Conservation (phyloP, 2,797 vertebrate species). For the Merluccius polli region DNA sequence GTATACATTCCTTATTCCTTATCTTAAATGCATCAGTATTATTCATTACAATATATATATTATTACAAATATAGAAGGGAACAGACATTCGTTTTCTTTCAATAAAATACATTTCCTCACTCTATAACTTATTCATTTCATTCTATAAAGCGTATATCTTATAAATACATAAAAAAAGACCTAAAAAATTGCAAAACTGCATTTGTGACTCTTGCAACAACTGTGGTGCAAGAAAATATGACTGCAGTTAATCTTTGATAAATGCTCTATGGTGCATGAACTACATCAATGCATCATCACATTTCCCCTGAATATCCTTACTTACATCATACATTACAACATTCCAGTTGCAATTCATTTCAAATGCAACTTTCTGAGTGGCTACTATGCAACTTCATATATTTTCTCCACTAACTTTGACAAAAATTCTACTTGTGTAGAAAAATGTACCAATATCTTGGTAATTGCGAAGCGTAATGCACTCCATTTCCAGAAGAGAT, state of each 20-base stretch:
- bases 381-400: not conserved
- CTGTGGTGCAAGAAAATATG: constrained; percentile 1
- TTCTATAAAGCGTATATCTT: constrained; percentile 27
- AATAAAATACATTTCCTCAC: not conserved
- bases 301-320: constrained; percentile 44
- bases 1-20: constrained; percentile 13
- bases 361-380: not conserved
- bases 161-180: not conserved
- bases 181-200: not conserved
- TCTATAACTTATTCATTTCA: not conserved
- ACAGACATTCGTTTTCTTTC: not conserved
- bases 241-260: constrained; percentile 18
- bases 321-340: constrained; percentile 42
- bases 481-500: not conserved
- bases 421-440: not conserved
- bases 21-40: not conserved
- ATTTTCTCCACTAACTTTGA: not conserved
- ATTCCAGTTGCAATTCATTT: constrained; percentile 9
- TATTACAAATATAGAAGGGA: not conserved
- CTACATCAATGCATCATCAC: constrained; percentile 38
- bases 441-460: not conserved
- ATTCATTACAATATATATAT: not conserved
- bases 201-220: not conserved
- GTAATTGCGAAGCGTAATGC: not conserved
- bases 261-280: constrained; percentile 29